Evolutionary conservation across 1,140 invertebrate genomes (phyloP).

Genomic region (Cydia pomonella): DNA sequence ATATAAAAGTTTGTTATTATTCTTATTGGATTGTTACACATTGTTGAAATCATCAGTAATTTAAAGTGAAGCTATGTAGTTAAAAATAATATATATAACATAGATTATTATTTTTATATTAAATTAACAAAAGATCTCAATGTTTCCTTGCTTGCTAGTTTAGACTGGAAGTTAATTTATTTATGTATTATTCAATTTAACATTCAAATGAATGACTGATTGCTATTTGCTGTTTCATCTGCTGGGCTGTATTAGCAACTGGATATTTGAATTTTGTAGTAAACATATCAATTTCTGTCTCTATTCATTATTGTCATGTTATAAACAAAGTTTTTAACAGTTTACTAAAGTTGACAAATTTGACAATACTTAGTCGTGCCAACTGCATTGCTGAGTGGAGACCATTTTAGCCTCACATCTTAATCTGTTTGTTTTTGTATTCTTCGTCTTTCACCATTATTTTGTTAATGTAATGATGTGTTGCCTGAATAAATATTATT

Average conservation of each 20-base stretch:
- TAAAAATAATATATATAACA: no score
- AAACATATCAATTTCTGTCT: neutral
- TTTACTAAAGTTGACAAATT: no score
- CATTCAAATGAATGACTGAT: neutral
- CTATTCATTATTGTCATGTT: neutral
- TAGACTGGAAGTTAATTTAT: neutral
- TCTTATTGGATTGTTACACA: conserved; percentile 11
- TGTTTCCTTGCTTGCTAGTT: neutral
- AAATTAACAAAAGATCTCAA: neutral
- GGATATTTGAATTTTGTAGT: no score
- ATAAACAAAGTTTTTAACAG: neutral
- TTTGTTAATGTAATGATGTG: no score
- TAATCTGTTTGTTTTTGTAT: no score
- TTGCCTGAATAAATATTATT: no score
- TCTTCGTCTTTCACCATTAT: no score
- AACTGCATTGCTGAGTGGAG: no score
- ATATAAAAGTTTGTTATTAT: neutral
- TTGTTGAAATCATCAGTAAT: neutral
- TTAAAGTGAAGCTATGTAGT: no score
- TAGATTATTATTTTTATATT: no score
- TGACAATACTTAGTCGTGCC: no score
- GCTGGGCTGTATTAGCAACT: neutral
- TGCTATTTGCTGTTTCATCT: neutral
- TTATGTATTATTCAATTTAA: neutral
- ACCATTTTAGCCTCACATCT: no score